Evolutionary conservation across 2,797 vertebrate genomes (phyloP).

Genomic region (Eidolon dupreanum): DNA sequence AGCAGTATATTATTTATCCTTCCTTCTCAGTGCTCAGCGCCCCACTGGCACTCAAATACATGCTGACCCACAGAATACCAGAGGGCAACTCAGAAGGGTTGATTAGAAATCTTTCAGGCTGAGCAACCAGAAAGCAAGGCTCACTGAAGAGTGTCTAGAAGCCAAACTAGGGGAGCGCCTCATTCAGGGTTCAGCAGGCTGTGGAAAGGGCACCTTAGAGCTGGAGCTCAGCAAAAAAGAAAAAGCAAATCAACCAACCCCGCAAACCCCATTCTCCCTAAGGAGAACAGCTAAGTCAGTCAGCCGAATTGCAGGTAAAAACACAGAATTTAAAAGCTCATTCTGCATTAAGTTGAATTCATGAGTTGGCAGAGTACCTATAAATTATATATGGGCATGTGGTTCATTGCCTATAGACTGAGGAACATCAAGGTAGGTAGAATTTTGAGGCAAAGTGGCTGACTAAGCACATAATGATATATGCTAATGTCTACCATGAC

Average conservation of each 20-base stretch:
- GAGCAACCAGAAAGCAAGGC: slow-evolving; percentile 10
- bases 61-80: neutral
- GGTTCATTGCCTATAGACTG: slow-evolving; percentile 12
- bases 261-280: neutral
- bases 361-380: slow-evolving; percentile 48
- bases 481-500: neutral
- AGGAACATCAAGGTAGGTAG: slow-evolving; percentile 59
- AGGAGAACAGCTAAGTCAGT: neutral
- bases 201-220: neutral
- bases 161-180: neutral
- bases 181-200: neutral
- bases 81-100: neutral
- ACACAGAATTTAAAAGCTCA: slow-evolving; percentile 38
- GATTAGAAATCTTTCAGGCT: neutral
- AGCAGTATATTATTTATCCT: neutral
- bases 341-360: slow-evolving; percentile 50
- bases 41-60: neutral
- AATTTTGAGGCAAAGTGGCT: slow-evolving; percentile 46
- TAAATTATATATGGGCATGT: slow-evolving; percentile 62
- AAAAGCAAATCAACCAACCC: neutral
- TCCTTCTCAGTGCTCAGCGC: slow-evolving; percentile 6
- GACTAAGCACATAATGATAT: slow-evolving; percentile 51
- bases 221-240: slow-evolving; percentile 5
- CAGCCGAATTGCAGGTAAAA: slow-evolving; percentile 24
- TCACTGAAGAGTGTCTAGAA: neutral